Conservation (phyloP, 2,888 invertebrate genomes). For the Synergus japonicus region DNA sequence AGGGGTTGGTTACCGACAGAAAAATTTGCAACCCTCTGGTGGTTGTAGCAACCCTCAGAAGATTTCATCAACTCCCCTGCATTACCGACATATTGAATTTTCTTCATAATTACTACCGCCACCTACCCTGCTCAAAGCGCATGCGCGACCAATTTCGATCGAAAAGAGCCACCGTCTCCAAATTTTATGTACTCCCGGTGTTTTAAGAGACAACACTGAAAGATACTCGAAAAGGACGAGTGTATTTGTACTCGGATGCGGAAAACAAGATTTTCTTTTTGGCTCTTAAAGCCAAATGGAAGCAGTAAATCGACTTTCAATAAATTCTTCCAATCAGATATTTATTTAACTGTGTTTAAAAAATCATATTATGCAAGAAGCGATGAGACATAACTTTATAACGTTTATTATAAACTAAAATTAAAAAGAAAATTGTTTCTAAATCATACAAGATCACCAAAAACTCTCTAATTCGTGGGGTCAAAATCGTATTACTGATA, state of each 20-base stretch:
- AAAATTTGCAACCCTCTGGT: conserved; percentile 37
- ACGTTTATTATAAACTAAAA: too few species aligned
- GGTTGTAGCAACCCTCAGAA: background rate
- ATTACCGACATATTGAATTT: conserved; percentile 46
- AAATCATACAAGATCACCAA: too few species aligned
- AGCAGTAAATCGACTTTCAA: conserved; percentile 9
- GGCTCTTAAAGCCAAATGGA: background rate
- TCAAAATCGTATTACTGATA: too few species aligned
- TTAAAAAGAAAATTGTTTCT: too few species aligned
- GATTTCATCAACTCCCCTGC: conserved; percentile 16
- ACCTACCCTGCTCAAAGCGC: conserved; percentile 63
- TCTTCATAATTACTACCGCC: conserved; percentile 46
- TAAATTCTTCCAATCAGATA: background rate
- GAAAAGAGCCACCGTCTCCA: conserved; percentile 48
- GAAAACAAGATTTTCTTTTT: background rate
- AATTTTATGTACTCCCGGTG: conserved; percentile 21
- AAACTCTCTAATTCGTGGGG: too few species aligned
- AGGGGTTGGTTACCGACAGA: conserved; percentile 41
- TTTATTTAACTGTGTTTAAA: background rate
- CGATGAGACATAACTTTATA: background rate
- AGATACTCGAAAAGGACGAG: background rate
- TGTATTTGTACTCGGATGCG: background rate
- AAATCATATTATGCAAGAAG: background rate
- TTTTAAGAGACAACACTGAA: background rate
- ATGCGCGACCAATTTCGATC: conserved; percentile 73